Conservation (phyloP, 2,888 invertebrate species). For the Troilus luridus region DNA sequence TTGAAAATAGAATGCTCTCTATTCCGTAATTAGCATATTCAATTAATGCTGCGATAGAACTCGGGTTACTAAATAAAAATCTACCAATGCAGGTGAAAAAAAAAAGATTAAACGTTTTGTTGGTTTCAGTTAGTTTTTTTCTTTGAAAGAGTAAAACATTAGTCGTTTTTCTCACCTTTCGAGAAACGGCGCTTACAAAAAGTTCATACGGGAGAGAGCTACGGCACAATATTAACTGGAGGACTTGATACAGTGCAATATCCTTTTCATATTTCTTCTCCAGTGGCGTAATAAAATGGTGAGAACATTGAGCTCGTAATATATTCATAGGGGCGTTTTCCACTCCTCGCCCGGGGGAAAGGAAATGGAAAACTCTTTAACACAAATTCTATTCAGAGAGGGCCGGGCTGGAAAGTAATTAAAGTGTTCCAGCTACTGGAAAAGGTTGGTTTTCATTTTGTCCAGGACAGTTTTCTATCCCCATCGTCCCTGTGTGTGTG, state of each 20-base stretch:
- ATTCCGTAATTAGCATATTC: background rate
- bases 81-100: background rate
- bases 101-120: background rate
- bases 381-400: slow-evolving; percentile 46
- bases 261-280: slow-evolving; percentile 48
- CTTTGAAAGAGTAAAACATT: background rate
- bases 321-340: slow-evolving; percentile 48
- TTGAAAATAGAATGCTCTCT: background rate
- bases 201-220: background rate
- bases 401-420: slow-evolving; percentile 37
- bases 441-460: slow-evolving; percentile 38
- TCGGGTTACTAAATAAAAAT: background rate
- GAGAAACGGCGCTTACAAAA: background rate
- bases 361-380: slow-evolving; percentile 48
- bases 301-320: slow-evolving; percentile 49
- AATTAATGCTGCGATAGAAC: background rate
- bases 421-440: slow-evolving; percentile 46
- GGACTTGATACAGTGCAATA: slow-evolving; percentile 32
- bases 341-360: background rate
- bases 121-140: background rate
- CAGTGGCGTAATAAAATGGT: slow-evolving; percentile 42
- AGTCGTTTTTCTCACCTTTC: background rate
- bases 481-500: background rate
- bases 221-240: slow-evolving; percentile 2
- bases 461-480: slow-evolving; percentile 35